These are phyloP conservation scores for Petrophora chlorosata DNA, from an alignment of 2,888 invertebrate species.

Conservation along the genomic window DNA sequence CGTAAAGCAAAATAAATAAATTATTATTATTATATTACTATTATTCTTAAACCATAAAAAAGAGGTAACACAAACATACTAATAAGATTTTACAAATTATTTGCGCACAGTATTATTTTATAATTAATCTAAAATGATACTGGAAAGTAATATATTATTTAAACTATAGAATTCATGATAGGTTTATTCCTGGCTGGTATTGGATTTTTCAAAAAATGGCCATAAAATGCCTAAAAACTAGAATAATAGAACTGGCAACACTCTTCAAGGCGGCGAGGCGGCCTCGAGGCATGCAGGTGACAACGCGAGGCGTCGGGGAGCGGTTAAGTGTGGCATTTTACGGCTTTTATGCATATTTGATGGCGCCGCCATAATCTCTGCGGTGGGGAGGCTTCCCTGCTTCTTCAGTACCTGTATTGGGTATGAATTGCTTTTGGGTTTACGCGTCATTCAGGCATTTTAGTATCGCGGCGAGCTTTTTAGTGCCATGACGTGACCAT, in stretches of 20 bases:
- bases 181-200: too few species aligned
- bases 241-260: constrained; percentile 17
- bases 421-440: constrained; percentile 58
- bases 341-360: constrained; percentile 84
- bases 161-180: too few species aligned
- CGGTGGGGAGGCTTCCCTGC: constrained; percentile 51
- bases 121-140: too few species aligned
- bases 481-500: background rate
- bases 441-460: constrained; percentile 41
- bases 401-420: constrained; percentile 57
- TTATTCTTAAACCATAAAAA: too few species aligned
- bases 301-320: constrained; percentile 61
- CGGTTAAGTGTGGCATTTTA: constrained; percentile 83
- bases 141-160: too few species aligned
- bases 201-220: too few species aligned
- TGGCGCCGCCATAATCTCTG: constrained; percentile 82
- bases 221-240: too few species aligned
- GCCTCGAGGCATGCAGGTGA: constrained; percentile 26
- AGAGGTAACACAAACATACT: too few species aligned
- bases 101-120: too few species aligned
- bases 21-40: too few species aligned
- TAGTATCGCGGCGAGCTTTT: constrained; percentile 12
- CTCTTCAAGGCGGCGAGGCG: constrained; percentile 14
- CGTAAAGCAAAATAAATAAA: too few species aligned
- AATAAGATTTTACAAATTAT: too few species aligned